phyloP scores from a whole-genome alignment of 1,140 invertebrate species.

The Schlechtendalia chinensis region DNA sequence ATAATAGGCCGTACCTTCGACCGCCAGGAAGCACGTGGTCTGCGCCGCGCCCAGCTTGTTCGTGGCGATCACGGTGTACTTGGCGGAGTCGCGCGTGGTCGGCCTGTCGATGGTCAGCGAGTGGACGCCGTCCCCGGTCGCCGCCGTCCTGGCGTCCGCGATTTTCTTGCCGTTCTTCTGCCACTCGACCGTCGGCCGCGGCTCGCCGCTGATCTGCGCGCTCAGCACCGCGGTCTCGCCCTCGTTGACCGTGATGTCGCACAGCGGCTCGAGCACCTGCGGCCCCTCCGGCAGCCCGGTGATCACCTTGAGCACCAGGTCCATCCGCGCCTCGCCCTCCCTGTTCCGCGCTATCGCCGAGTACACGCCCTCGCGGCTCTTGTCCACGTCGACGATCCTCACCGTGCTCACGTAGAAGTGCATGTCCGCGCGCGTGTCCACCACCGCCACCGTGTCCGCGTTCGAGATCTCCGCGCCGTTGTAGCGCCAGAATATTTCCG shows the following conservation, averaged over 20 bases:
- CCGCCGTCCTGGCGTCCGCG: constrained; percentile 56
- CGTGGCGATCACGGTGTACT: constrained; percentile 76
- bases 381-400: constrained; percentile 74
- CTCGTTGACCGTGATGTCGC: constrained; percentile 71
- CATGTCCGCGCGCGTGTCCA: constrained; percentile 79
- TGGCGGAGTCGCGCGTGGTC: constrained; percentile 66
- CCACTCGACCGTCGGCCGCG: constrained; percentile 76
- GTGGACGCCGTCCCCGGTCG: constrained; percentile 67
- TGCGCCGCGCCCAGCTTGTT: constrained; percentile 75
- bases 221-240: constrained; percentile 73
- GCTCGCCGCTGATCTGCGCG: constrained; percentile 77
- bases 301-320: constrained; percentile 77
- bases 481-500: constrained; percentile 80
- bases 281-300: constrained; percentile 75
- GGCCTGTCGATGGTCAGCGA: constrained; percentile 69
- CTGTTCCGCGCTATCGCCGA: constrained; percentile 83
- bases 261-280: constrained; percentile 75
- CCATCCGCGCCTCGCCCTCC: constrained; percentile 82
- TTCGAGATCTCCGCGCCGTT: constrained; percentile 71
- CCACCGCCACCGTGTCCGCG: constrained; percentile 68
- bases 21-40: constrained; percentile 72
- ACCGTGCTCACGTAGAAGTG: constrained; percentile 84
- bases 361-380: constrained; percentile 75
- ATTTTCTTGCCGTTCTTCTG: constrained; percentile 72
- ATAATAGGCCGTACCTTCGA: constrained; percentile 67